Percentiles rank a stretch among this genome's conserved stretches.
Evolutionary conservation across 2,888 invertebrate genomes (phyloP).

Genomic region (Craniophora ligustri): DNA sequence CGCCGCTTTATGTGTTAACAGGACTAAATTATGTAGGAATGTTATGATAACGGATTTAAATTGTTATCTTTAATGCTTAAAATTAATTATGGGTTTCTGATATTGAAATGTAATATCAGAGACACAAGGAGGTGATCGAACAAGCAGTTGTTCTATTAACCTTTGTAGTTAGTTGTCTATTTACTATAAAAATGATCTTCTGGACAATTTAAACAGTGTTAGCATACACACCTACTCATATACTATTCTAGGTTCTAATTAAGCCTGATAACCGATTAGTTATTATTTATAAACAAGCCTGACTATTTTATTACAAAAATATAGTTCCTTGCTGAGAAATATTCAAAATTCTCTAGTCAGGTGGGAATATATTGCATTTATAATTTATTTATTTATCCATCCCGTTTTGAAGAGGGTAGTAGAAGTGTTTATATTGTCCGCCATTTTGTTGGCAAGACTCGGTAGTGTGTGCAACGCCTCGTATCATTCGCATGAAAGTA

Average conservation of each 20-base stretch:
- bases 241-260: constrained; percentile 49
- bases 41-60: background rate
- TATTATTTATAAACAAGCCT: constrained; percentile 49
- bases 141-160: background rate
- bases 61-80: background rate
- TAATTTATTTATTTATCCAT: constrained; percentile 75
- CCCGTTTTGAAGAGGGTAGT: constrained; percentile 14
- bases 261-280: constrained; percentile 44
- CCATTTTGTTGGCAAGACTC: constrained; percentile 7
- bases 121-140: background rate
- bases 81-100: background rate
- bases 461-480: constrained; percentile 48
- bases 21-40: constrained; percentile 7
- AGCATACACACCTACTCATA: constrained; percentile 25
- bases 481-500: constrained; percentile 82
- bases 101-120: background rate
- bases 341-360: constrained; percentile 85
- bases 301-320: constrained; percentile 51
- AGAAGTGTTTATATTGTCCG: background rate
- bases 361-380: constrained; percentile 82
- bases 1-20: constrained; percentile 30
- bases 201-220: constrained; percentile 26
- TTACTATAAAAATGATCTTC: background rate
- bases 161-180: too few species aligned
- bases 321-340: constrained; percentile 48